A percentile compares a stretch with the other conserved stretches of the same genome.
These are phyloP conservation scores for Rhodophaea formosa DNA, from an alignment of 2,888 invertebrate species.

Conservation along the genomic window DNA sequence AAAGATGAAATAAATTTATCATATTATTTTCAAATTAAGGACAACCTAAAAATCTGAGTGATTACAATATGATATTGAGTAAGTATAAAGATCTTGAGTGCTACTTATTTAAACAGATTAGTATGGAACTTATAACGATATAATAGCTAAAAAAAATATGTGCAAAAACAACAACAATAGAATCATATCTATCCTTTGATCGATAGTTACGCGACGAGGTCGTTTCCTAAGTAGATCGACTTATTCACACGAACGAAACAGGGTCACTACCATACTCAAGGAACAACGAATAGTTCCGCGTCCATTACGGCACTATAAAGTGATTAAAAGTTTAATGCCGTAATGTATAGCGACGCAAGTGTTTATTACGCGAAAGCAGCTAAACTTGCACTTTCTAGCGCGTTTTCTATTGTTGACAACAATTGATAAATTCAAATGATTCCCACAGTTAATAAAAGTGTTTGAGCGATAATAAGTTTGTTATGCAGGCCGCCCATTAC, in stretches of 20 bases:
- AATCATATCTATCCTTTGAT: slow-evolving; percentile 15
- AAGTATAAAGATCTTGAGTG: no score
- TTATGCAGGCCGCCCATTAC: slow-evolving; percentile 29
- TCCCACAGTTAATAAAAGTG: slow-evolving; percentile 42
- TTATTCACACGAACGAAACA: slow-evolving; percentile 16
- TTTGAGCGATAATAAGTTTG: slow-evolving; percentile 29
- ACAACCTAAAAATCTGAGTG: no score
- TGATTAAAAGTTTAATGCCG: neutral
- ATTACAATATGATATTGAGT: no score
- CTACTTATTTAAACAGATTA: no score
- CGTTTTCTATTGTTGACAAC: slow-evolving; percentile 34
- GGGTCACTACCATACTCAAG: slow-evolving; percentile 14
- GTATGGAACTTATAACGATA: neutral
- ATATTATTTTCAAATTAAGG: no score
- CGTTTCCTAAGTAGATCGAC: slow-evolving; percentile 15
- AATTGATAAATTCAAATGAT: slow-evolving; percentile 35
- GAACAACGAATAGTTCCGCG: slow-evolving; percentile 3
- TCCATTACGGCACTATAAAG: slow-evolving; percentile 9
- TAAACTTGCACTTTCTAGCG: slow-evolving; percentile 42
- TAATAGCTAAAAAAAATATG: slow-evolving; percentile 18
- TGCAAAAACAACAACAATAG: slow-evolving; percentile 5
- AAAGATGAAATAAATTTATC: no score
- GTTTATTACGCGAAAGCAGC: slow-evolving; percentile 30
- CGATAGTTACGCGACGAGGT: slow-evolving; percentile 15
- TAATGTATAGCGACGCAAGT: slow-evolving; percentile 8